Evolutionary conservation across 2,797 vertebrate genomes (phyloP), one percentile per base, ranked within the genome.

Genomic region (Lophotriccus pileatus): DNA sequence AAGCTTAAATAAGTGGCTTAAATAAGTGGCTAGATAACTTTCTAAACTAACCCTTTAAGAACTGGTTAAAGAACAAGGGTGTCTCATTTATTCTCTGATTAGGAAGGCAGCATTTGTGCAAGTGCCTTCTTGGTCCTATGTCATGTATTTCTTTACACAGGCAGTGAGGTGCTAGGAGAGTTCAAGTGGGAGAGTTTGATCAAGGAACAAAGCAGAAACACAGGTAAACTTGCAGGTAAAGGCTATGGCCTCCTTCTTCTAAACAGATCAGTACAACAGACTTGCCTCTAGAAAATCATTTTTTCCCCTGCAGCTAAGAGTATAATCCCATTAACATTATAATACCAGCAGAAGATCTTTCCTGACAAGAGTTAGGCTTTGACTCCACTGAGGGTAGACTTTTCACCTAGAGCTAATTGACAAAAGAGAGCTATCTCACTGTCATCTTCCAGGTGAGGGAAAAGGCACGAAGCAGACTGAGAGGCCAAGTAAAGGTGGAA

Each of bases 321-420:
- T 44, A 34, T 75, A 94, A 96, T 90, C 25, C 52, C 87, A 76
- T 94, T 72, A 94, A 75, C 41, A 39, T 46, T 36, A 6, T 66
- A 59, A 93, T 19, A 27, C 39, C 47, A 86, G 43, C 28, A 76
- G 56, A 52, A 84, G 82, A 55, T 55, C 58, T 86, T 34, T 86
- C 46, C 76, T 59, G 58, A 22, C 39, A 32, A n/a, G 46, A 66
- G 43, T 68, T 50, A 41, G 62, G 22, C 41, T 87, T 84, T 59
- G n/a, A n/a, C 76, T 75, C 14, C 24, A 8, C 53, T 37, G 58
- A 43, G 10, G 13, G 39, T 23, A 70, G 72, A 36, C 50, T 93
- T 93, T 73, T 56, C 76, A 81, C 46, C 43, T 16, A 4, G 10
- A 60, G n/a, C 43, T 75, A 32, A 44, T 2, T 69, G 76, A 60